A percentile compares a stretch with the other conserved stretches of the same genome.
Evolutionary conservation across 2,113 vertebrate genomes (phyloP).

Genomic region (Larimichthys polyactis): DNA sequence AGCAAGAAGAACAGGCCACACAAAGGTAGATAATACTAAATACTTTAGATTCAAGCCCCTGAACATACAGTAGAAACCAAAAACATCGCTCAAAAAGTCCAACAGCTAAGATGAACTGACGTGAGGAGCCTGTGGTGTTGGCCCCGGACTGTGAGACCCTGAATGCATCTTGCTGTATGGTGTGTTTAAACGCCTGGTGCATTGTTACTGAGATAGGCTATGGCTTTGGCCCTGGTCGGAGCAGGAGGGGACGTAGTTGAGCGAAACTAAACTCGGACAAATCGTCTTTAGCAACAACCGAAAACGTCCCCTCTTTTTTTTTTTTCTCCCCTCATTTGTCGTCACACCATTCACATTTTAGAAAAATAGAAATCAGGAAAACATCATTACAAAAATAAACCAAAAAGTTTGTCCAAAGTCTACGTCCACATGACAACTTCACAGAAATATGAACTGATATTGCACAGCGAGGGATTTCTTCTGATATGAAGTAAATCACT

Average conservation of each 20-base stretch:
- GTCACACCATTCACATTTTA: constrained; percentile 58
- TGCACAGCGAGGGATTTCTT: constrained; percentile 78
- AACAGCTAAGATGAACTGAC: constrained; percentile 44
- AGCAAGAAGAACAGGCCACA: constrained; percentile 77
- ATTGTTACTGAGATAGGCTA: constrained; percentile 64
- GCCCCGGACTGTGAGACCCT: constrained; percentile 40
- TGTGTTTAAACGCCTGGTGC: constrained; percentile 24
- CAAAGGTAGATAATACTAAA: constrained; percentile 73
- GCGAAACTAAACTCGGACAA: constrained; percentile 40
- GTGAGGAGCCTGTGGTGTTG: constrained; percentile 3
- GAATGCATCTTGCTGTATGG: constrained; percentile 54
- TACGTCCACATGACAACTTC: constrained; percentile 72
- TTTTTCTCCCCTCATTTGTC: constrained; percentile 15
- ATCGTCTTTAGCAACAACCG: constrained; percentile 33
- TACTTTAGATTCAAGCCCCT: constrained; percentile 60
- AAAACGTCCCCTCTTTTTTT: neutral
- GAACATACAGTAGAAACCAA: constrained; percentile 54
- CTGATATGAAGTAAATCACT: constrained; percentile 68
- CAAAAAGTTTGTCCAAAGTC: constrained; percentile 69
- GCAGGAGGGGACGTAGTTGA: constrained; percentile 49
- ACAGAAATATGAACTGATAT: constrained; percentile 72
- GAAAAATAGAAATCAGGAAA: constrained; percentile 85
- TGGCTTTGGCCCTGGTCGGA: constrained; percentile 72
- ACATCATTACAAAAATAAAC: constrained; percentile 83
- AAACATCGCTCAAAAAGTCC: constrained; percentile 13